Evolutionary conservation across 2,888 invertebrate genomes (phyloP), one percentile per base, ranked within the genome.

Genomic region (Phalangium opilio): DNA sequence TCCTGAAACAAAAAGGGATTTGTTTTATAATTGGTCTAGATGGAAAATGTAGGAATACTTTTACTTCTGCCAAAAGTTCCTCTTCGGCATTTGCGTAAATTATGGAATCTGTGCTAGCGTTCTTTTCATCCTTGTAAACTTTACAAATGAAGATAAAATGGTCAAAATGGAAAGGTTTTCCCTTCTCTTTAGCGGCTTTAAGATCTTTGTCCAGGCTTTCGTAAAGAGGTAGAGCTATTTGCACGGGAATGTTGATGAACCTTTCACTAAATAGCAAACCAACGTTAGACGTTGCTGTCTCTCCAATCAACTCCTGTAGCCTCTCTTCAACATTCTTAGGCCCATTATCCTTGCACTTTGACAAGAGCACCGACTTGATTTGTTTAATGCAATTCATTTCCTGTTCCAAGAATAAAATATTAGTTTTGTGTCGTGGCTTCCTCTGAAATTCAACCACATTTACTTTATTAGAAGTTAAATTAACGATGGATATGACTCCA

Each of bases 211-310:
- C 73, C 18, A 91, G 69, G 40, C 80, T 82, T 46, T 81, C 75
- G 50, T 87, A 73, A 42, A 87, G 70, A 0, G 87, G 87, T 21
- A 83, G 78, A 7, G 87, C 81, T 55, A 91, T 83, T 59, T 82
- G 79, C 1, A 86, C 76, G 1, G 90, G 90, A 65, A 91, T 85
- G 70, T 91, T 91, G 10, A 90, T 74, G 62, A 87, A 86, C 62
- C 91, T 75, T 68, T 91, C 91, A 67, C 85, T 90, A 43, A 91
- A 75, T 40, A 91, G 66, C 44, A 89, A 73, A 8, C 87, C 90
- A 18, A 86, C 72, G 57, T 78, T 75, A 10, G 57, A 43, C 8
- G 19, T 19, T 8, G 27, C 27, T 10, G 39, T 64, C 15, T 76
- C 73, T 53, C 77, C 74, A 11, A 57, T 43, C 27, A 55, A 32